Evolutionary conservation across 2,797 vertebrate genomes (phyloP), one percentile per base, ranked within the genome.

Genomic region (Catamblyrhynchus diadema): DNA sequence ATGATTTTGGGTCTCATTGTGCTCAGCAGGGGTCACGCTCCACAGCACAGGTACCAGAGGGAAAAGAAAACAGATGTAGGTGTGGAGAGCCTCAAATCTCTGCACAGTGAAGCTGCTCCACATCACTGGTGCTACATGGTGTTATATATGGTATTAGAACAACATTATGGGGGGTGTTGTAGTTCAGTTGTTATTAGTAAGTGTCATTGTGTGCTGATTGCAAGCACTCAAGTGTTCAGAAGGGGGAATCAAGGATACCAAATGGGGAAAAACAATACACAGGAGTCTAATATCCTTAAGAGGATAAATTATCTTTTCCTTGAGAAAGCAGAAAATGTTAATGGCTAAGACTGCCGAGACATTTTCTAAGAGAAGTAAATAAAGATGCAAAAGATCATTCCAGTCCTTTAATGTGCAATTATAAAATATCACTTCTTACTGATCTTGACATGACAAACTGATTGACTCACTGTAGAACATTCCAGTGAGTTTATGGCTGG

Each of bases 301-400:
- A 59, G 95, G 88, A 94, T 97, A 98, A 97, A 98, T 98, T 97
- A 98, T 97, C 95, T 96, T 97, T 97, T 98, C 91, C 96, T 97
- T 96, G 91, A 97, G 95, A 96, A 97, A 97, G 95, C 93, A 97
- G 95, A 97, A 98, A 98, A 96, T 94, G 95, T 95, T 97, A 97
- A 97, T 97, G 93, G 92, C 75, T 65, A 92, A 94, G 70, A 81
- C 95, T 97, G 85, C 88, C 28, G 96, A 96, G 93, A 79, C 90
- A 83, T 94, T 97, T 97, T 93, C 88, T 97, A 96, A 96, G 72
- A 97, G 81, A 97, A 77, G 86, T 97, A 97, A 98, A 97, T 97
- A 97, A 97, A 97, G 95, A 96, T 95, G 93, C 45, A 88, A 95
- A 97, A 94, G 86, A 94, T 95, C 67, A 54, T 97, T 92, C 62